These are phyloP conservation scores for Plectrocnemia conspersa DNA, from an alignment of 1,140 invertebrate species.

Conservation along the genomic window DNA sequence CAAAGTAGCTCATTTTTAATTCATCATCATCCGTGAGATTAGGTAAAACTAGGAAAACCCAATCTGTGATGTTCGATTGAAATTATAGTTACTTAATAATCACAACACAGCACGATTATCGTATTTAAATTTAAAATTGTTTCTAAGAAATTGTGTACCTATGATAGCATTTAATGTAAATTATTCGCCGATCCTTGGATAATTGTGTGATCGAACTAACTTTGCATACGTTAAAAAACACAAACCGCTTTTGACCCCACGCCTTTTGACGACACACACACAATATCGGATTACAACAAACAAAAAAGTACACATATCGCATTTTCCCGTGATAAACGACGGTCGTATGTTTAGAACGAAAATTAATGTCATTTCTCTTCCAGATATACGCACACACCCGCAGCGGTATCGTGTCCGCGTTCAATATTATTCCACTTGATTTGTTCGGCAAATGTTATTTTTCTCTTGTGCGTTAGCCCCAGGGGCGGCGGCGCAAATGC, in stretches of 20 bases:
- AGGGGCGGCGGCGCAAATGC: conserved; percentile 7
- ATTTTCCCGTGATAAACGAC: too few species aligned
- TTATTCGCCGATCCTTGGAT: neutral
- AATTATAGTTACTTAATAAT: too few species aligned
- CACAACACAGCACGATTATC: too few species aligned
- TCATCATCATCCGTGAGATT: too few species aligned
- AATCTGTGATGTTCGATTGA: too few species aligned
- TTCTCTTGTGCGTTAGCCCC: conserved; percentile 4
- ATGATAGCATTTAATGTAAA: neutral
- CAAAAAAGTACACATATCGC: too few species aligned
- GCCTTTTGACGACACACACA: conserved; percentile 6
- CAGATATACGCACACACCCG: neutral
- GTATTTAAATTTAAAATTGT: too few species aligned
- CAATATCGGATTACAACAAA: too few species aligned
- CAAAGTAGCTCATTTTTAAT: too few species aligned
- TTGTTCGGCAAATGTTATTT: conserved; percentile 4
- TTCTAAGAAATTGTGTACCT: too few species aligned
- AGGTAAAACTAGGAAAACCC: too few species aligned
- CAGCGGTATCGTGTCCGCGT: neutral
- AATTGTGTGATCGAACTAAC: neutral
- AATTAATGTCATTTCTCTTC: neutral
- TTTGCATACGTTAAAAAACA: neutral
- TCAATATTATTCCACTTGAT: conserved; percentile 7
- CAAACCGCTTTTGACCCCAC: conserved; percentile 4
- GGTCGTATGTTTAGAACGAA: too few species aligned